These are phyloP conservation scores for Geotrupes spiniger DNA, from an alignment of 2,888 invertebrate genomes.

Conservation along the genomic window DNA sequence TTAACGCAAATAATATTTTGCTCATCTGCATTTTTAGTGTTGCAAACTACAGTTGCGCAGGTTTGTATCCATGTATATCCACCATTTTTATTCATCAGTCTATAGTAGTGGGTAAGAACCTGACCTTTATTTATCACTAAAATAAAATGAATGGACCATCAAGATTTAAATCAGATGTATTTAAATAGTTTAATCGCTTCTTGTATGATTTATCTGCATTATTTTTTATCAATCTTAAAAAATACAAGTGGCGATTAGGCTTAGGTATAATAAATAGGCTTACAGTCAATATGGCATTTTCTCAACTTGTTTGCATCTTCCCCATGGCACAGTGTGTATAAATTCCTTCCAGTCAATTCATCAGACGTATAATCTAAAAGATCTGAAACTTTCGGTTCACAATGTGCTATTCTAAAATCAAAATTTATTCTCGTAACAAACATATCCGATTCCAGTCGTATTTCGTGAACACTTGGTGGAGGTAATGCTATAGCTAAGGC, in stretches of 20 bases:
- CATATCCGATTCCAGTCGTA: conserved; percentile 91
- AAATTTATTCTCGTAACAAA: conserved; percentile 95
- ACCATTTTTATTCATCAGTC: conserved; percentile 93
- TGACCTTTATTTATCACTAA: conserved; percentile 95
- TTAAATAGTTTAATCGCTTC: too few species aligned
- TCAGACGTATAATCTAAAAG: conserved; percentile 91
- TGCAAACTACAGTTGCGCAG: conserved; percentile 95
- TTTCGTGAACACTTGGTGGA: conserved; percentile 96
- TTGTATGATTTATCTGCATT: too few species aligned
- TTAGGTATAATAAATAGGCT: conserved; percentile 48
- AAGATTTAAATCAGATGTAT: background rate
- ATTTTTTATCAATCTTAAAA: too few species aligned
- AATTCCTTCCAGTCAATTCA: conserved; percentile 88
- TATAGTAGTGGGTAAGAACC: conserved; percentile 92
- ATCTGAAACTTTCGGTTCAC: conserved; percentile 94
- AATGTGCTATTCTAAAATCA: conserved; percentile 95
- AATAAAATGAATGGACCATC: conserved; percentile 44
- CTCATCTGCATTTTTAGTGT: conserved; percentile 92
- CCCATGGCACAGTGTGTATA: conserved; percentile 93
- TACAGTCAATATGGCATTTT: conserved; percentile 93
- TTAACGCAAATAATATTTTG: conserved; percentile 97
- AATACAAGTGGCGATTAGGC: too few species aligned
- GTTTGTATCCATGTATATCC: conserved; percentile 97
- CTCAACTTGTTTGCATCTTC: conserved; percentile 92
- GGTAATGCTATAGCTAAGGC: conserved; percentile 94